Conservation (phyloP, 2,888 invertebrate species). For the Plagodis pulveraria region DNA sequence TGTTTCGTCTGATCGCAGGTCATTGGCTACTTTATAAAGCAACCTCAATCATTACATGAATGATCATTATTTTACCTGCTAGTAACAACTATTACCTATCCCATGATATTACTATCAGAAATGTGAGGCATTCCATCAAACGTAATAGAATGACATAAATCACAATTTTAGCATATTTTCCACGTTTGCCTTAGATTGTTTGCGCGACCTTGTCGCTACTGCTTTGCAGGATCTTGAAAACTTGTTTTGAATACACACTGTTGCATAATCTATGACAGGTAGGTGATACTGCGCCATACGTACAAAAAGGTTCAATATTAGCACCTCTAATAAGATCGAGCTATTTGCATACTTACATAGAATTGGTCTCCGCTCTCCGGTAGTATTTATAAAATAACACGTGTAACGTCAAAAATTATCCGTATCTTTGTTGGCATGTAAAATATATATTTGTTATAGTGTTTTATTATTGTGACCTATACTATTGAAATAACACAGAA, state of each 20-base stretch:
- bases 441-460: too few relatives aligned
- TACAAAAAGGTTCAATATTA: constrained; percentile 39
- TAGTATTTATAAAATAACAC: not conserved
- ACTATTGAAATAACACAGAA: too few relatives aligned
- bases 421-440: too few relatives aligned
- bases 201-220: constrained; percentile 40
- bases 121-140: constrained; percentile 18
- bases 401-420: too few relatives aligned
- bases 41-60: too few relatives aligned
- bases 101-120: too few relatives aligned
- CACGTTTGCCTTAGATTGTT: constrained; percentile 31
- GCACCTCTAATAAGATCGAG: constrained; percentile 49
- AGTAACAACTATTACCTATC: too few relatives aligned
- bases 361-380: not conserved
- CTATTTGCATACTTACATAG: constrained; percentile 43
- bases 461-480: too few relatives aligned
- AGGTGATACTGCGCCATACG: constrained; percentile 2
- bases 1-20: too few relatives aligned
- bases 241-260: constrained; percentile 14
- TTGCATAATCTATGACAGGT: constrained; percentile 14
- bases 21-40: too few relatives aligned
- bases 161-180: constrained; percentile 29
- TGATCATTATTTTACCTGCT: too few relatives aligned
- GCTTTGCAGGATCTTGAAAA: constrained; percentile 33
- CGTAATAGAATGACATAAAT: constrained; percentile 22